A percentile compares a stretch with the other conserved stretches of the same genome.
Evolutionary conservation across 2,113 vertebrate genomes (phyloP).

Genomic region (Aldabrachelys gigantea): DNA sequence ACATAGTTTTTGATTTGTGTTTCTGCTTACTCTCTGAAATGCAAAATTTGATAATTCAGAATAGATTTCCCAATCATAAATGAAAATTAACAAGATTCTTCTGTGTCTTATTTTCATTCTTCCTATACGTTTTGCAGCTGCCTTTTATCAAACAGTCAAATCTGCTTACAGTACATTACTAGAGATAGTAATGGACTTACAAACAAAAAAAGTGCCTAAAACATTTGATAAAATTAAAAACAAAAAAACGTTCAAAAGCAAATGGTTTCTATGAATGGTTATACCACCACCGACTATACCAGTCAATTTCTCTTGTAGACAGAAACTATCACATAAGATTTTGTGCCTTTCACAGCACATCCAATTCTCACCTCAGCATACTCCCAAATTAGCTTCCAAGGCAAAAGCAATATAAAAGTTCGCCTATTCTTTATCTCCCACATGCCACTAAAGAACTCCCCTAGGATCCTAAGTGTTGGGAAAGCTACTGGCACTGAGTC

Average conservation of each 20-base stretch:
- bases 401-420: neutral
- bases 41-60: neutral
- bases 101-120: neutral
- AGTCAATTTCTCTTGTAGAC: neutral
- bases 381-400: neutral
- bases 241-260: neutral
- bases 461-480: neutral
- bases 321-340: neutral
- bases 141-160: neutral
- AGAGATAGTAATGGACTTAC: neutral
- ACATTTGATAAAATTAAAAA: neutral
- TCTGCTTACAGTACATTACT: neutral
- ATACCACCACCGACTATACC: neutral
- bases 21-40: neutral
- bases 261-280: neutral
- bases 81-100: neutral
- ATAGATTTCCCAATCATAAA: neutral
- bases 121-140: neutral
- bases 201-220: neutral
- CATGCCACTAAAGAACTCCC: neutral
- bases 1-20: neutral
- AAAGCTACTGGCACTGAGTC: neutral
- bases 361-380: neutral
- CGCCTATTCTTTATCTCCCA: neutral
- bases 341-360: neutral